A percentile compares a stretch with the other conserved stretches of the same genome.
These are phyloP conservation scores for Ditula angustiorana DNA, from an alignment of 2,888 invertebrate species.

Conservation along the genomic window DNA sequence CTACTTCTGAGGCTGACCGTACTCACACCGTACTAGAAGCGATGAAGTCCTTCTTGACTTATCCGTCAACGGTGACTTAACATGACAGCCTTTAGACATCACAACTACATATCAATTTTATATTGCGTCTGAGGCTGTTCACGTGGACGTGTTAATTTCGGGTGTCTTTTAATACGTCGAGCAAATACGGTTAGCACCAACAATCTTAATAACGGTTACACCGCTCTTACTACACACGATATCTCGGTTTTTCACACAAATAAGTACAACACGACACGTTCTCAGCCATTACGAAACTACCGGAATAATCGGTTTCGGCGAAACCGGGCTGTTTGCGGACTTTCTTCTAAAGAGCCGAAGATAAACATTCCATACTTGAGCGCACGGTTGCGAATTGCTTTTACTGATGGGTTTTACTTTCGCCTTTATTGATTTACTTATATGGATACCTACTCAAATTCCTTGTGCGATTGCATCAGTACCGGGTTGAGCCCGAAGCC, in stretches of 20 bases:
- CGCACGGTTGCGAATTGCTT: constrained; percentile 19
- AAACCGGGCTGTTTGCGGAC: constrained; percentile 21
- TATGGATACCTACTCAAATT: neutral
- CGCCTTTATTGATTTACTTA: constrained; percentile 28
- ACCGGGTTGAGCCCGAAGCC: neutral
- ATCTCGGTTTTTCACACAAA: neutral
- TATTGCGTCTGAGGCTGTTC: no score
- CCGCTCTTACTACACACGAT: neutral
- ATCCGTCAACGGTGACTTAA: no score
- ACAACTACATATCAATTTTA: no score
- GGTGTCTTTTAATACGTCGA: no score
- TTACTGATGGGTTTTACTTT: constrained; percentile 26
- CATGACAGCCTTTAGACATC: no score
- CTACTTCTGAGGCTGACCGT: no score
- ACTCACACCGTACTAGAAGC: no score
- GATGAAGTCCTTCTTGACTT: no score
- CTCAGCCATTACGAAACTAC: constrained; percentile 11
- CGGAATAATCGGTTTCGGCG: constrained; percentile 25
- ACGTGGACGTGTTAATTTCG: no score
- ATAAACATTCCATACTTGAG: constrained; percentile 11
- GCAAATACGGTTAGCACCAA: neutral
- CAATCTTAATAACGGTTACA: neutral
- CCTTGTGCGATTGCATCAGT: neutral
- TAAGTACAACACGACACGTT: neutral
- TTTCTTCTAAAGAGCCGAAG: constrained; percentile 33